Base-by-base conservation (phyloP, 2,888 invertebrate genomes). In the Muschampia plurimacula region DNA sequence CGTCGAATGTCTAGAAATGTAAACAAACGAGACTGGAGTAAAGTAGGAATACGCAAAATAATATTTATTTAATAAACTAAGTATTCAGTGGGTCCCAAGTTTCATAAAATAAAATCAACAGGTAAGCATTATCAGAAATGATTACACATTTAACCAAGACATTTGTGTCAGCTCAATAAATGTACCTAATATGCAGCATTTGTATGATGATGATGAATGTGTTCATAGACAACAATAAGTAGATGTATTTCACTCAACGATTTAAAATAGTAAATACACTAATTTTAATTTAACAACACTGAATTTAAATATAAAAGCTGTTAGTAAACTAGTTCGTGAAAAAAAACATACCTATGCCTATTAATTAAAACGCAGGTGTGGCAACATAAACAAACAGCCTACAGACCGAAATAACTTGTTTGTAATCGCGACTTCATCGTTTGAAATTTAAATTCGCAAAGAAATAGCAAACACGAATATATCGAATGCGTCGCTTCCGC, bases 401-500 rank as follows among this genome's bases (percentile, higher is more conserved):
- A n/a, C 13, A 46, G 57, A 22, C 6, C 36, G 59, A 71, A 60
- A 65, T 59, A 64, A 12, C 15, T 60, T 71, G 71, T 71, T 70
- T 66, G 49, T 66, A 60, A 71, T n/a, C 65, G 49, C 59, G 44
- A 4, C 32, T 41, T 15, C 22, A 15, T 75, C 72, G 75, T 79
- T 76, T 77, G 73, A 77, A 79, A 76, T 77, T 77, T 74, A 77
- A 77, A 77, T 77, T 64, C 73, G 62, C 67, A 60, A 67, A 72
- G 76, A 65, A 75, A 76, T 75, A 70, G 75, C 71, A 62, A 69
- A 15, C 72, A 75, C 72, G 72, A 75, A 77, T 77, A 73, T 75
- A 76, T 75, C 75, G 77, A 72, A 46, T 60, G 78, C 74, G 8
- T 22, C 10, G 75, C 79, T 83, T 85, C 81, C 81, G 82, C 69